Evolutionary conservation across 2,113 vertebrate species (phyloP).

Genomic region (Strix aluco): DNA sequence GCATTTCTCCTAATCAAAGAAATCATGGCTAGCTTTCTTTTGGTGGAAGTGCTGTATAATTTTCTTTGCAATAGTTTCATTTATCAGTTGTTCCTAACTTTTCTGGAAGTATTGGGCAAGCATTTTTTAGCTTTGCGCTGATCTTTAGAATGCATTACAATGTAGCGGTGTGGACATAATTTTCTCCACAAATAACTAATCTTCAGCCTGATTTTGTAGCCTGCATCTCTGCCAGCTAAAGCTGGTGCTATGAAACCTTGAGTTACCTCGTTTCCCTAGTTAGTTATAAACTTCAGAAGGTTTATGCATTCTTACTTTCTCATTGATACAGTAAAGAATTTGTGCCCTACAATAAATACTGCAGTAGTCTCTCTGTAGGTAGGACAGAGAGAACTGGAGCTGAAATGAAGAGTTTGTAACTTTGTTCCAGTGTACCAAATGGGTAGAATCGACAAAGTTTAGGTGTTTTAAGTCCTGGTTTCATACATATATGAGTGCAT

Average conservation of each 20-base stretch:
- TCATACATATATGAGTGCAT: rapidly evolving
- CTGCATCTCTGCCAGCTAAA: not conserved
- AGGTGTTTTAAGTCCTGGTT: not conserved
- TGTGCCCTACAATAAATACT: not conserved
- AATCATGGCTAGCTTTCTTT: not conserved
- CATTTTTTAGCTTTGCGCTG: not conserved
- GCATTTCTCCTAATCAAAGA: not conserved
- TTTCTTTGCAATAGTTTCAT: not conserved
- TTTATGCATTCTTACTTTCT: not conserved
- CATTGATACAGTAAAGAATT: not conserved
- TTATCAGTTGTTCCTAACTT: not conserved
- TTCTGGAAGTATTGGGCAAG: not conserved
- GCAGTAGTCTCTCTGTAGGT: not conserved
- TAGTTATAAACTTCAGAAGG: not conserved
- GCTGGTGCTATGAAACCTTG: not conserved
- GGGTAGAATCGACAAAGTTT: not conserved
- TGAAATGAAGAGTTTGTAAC: not conserved
- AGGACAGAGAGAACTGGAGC: not conserved
- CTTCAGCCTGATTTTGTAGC: not conserved
- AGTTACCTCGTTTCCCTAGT: not conserved
- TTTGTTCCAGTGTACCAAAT: not conserved
- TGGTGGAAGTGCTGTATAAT: not conserved
- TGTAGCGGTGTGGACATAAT: not conserved
- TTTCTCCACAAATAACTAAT: not conserved
- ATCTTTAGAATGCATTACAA: not conserved